Base-by-base conservation (phyloP, 2,888 invertebrate genomes). In the Pyralis farinalis region DNA sequence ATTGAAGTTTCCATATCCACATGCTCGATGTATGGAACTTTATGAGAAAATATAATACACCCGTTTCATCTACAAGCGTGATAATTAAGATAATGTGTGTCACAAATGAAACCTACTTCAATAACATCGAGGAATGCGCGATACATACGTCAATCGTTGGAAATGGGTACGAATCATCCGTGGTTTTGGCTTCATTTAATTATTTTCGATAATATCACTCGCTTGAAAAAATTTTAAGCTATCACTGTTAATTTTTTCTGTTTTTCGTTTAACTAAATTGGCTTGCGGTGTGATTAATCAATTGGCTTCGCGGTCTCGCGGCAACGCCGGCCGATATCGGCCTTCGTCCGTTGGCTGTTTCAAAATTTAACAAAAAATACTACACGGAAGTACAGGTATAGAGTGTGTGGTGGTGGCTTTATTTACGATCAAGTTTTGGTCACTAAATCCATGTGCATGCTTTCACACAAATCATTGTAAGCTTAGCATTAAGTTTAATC, bases 341-440 rank as follows among this genome's bases (percentile, higher is more conserved):
- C 74, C 70, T 53, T 70, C 70, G 73, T 74, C 64, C 63, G 64
- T 64, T 67, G 63, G 54, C 58, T 71, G 51, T 79, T 63, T 84
- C 86, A 79, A 88, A 88, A 87, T 87, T 87, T 87, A 87, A 86
- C 84, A 68, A 71, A 60, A 53, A 73, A 73, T 45, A 69, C 64
- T 73, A 74, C 63, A 78, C 75, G 86, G 86, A 87, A 86, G 86
- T 82, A 58, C 76, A 79, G 87, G 86, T 88, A 81, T 80, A 85
- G 87, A 88, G 87, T 88, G 87, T 88, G 87, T 88, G 87, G 87
- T 88, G 87, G 85, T 86, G 86, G 86, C 85, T 86, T 84, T 74
- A 78, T 69, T 72, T 72, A 77, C 62, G 63, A 69, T 35, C 42
- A 30, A 36, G 57, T 59, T 68, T 66, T 67, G 68, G 63, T 80